Percentiles rank a stretch among this genome's conserved stretches.
Evolutionary conservation across 1,140 invertebrate genomes (phyloP).

Genomic region (Pentalonia nigronervosa): DNA sequence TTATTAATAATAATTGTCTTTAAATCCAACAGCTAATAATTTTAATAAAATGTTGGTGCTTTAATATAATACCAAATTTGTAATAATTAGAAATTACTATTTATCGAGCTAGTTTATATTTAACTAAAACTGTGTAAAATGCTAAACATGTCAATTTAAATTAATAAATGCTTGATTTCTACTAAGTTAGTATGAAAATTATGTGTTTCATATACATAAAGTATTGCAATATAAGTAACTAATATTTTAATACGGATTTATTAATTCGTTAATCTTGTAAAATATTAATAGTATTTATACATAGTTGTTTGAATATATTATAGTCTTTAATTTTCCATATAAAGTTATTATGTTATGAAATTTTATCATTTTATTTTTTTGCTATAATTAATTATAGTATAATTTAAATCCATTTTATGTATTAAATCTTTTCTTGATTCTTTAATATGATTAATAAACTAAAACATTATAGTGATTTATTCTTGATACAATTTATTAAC

Average conservation of each 20-base stretch:
- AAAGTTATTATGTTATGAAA: neutral
- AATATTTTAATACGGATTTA: neutral
- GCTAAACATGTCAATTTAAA: slow-evolving; percentile 18
- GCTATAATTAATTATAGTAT: too few relatives aligned
- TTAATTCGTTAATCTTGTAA: neutral
- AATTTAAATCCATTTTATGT: neutral
- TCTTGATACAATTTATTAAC: neutral
- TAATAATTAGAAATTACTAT: neutral
- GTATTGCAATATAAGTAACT: neutral
- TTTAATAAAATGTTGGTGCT: slow-evolving; percentile 32
- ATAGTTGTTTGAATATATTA: neutral
- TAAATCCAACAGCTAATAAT: neutral
- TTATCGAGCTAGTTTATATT: neutral
- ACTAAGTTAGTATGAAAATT: neutral
- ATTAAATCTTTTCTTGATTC: neutral
- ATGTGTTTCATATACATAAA: neutral
- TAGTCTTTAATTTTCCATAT: neutral
- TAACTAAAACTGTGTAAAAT: neutral
- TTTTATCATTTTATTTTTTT: neutral
- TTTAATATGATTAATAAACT: neutral
- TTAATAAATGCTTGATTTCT: neutral
- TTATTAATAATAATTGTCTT: neutral
- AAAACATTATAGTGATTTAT: neutral
- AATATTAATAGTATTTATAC: neutral
- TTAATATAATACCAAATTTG: neutral